A percentile compares a stretch with the other conserved stretches of the same genome.
These are phyloP conservation scores for Odobenus rosmarus DNA, from an alignment of 2,113 vertebrate genomes.

Conservation along the genomic window DNA sequence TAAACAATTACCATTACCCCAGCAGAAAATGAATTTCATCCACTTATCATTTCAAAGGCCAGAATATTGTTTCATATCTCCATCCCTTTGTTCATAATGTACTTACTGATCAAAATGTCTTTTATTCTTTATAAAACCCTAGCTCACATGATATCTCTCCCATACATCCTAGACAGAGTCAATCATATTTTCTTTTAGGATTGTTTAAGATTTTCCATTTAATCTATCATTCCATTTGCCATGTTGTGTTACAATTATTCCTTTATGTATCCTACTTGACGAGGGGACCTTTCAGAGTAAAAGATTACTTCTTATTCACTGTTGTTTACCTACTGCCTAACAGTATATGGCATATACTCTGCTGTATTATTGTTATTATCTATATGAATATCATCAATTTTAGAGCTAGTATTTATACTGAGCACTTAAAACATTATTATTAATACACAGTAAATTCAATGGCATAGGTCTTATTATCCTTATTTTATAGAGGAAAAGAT, in stretches of 20 bases:
- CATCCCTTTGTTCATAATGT: background rate
- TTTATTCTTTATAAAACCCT: background rate
- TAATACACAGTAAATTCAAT: background rate
- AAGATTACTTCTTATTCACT: slow-evolving; percentile 43
- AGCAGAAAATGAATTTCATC: background rate
- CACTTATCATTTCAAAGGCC: slow-evolving; percentile 28
- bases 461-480: background rate
- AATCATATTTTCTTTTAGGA: background rate
- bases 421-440: background rate
- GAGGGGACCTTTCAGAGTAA: background rate
- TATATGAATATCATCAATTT: background rate
- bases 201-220: slow-evolving; percentile 29
- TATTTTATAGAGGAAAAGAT: slow-evolving; percentile 56
- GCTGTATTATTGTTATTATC: background rate
- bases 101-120: background rate
- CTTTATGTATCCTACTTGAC: background rate
- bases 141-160: background rate
- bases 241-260: background rate
- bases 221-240: background rate
- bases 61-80: background rate
- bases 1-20: background rate
- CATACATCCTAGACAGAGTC: background rate
- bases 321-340: background rate
- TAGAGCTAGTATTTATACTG: background rate
- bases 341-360: background rate